Conservation (phyloP, 2,888 invertebrate species). For the Nesidiocoris tenuis region DNA sequence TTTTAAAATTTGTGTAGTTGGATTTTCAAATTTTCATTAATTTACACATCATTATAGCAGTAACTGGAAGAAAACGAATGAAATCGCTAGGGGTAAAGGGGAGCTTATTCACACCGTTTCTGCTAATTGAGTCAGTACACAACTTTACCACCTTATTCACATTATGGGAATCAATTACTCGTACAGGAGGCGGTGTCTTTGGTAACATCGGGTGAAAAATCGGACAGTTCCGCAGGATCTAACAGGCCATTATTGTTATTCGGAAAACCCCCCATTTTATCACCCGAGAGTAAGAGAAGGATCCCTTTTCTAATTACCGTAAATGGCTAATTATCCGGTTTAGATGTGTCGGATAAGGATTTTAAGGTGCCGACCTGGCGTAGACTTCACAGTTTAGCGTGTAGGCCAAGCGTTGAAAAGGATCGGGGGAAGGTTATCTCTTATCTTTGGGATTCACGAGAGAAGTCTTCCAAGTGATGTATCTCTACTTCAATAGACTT, state of each 20-base stretch:
- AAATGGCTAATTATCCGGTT: constrained; percentile 42
- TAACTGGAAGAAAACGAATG: no score
- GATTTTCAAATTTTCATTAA: no score
- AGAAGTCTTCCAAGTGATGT: constrained; percentile 21
- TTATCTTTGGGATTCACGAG: constrained; percentile 11
- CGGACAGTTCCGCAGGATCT: background rate
- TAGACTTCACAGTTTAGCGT: background rate
- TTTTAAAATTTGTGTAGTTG: no score
- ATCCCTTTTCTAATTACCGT: constrained; percentile 33
- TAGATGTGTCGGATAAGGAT: constrained; percentile 19
- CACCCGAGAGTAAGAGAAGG: background rate
- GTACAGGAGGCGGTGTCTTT: no score
- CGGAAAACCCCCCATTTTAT: background rate
- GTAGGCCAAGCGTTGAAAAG: background rate
- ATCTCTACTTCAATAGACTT: constrained; percentile 37
- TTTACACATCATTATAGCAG: no score
- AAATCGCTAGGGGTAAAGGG: no score
- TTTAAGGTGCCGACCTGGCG: background rate
- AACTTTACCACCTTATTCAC: background rate
- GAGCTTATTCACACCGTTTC: background rate
- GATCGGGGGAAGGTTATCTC: background rate
- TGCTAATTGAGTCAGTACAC: background rate
- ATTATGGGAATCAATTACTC: background rate
- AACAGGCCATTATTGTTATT: background rate
- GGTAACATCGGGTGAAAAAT: background rate